Base-by-base conservation (phyloP, 2,113 vertebrate genomes). In the Actinemys pallida region DNA sequence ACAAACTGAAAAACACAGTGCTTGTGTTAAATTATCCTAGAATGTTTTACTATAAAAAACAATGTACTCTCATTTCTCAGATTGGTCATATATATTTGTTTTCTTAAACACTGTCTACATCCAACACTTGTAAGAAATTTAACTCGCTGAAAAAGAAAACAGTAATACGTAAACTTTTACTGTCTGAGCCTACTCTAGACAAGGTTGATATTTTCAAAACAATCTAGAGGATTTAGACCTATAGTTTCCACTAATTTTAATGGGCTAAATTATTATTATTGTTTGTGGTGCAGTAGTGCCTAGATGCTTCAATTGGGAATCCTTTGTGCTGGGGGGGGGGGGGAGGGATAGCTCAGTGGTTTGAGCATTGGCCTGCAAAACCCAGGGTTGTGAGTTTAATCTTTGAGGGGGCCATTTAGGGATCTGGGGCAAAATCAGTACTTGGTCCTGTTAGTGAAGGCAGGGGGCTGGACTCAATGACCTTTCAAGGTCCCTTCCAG, bases 201-300 rank as follows among this genome's bases (percentile, higher is more conserved):
- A 5, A 0, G 27, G 24, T 17, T 75, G 13, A 20, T 29, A 11
- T 82, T 35, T 88, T 65, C 79, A 24, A 39, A 10, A 27, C 39
- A 56, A 78, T 53, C 86, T 53, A 79, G 13, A 78, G 80, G 25
- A 69, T 54, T 79, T 47, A 42, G 53, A 87, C 3, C 53, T 19
- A 0, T 19, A 2, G 65, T 47, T 94, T 72, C 50, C 0, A 0
- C 8, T 76, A 12, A 24, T 87, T 65, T 86, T 16, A 82, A 84
- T 93, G 52, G 13, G 25, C 27, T 31, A 62, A 24, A 89, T 93
- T 84, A 0, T 0, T 0, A 1, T 45, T 85, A 0, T 20, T 56
- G 1, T 76, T 92, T 82, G 6, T 57, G n/a, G 19, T 81, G 31
- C 11, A 6, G 39, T 89, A n/a, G 7, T 53, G 87, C 12, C 50